A percentile compares a stretch with the other conserved stretches of the same genome.
Conservation (phyloP, 2,888 invertebrate species). For the Coremacera marginata region DNA sequence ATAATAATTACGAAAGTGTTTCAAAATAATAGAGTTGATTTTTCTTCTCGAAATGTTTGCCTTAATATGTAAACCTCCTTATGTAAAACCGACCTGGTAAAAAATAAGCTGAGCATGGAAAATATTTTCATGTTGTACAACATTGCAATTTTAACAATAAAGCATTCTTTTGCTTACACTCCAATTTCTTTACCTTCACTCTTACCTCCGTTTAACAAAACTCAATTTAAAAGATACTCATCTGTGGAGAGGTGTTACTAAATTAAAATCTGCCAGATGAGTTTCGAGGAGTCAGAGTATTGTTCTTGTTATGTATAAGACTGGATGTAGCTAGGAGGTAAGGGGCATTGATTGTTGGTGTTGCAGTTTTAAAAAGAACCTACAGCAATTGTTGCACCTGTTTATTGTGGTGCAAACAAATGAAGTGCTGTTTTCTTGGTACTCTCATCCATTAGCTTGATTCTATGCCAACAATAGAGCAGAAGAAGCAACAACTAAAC, state of each 20-base stretch:
- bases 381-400: constrained; percentile 28
- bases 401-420: constrained; percentile 27
- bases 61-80: no score
- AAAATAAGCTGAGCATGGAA: no score
- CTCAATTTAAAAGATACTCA: constrained; percentile 29
- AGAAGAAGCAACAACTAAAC: neutral
- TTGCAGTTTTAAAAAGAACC: constrained; percentile 9
- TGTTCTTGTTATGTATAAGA: neutral
- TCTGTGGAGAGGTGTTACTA: constrained; percentile 17
- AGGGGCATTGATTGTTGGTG: neutral
- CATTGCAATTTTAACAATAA: no score
- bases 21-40: no score
- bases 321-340: no score
- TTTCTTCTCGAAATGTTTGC: no score
- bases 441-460: neutral
- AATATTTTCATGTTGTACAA: no score
- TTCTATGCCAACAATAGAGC: neutral
- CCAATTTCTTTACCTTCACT: neutral
- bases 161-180: neutral
- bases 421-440: constrained; percentile 9
- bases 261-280: constrained; percentile 9
- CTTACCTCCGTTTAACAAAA: neutral
- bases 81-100: no score
- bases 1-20: no score
- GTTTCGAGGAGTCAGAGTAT: neutral